These are phyloP conservation scores for Crossocerus cetratus DNA, from an alignment of 2,888 invertebrate species.

Conservation along the genomic window DNA sequence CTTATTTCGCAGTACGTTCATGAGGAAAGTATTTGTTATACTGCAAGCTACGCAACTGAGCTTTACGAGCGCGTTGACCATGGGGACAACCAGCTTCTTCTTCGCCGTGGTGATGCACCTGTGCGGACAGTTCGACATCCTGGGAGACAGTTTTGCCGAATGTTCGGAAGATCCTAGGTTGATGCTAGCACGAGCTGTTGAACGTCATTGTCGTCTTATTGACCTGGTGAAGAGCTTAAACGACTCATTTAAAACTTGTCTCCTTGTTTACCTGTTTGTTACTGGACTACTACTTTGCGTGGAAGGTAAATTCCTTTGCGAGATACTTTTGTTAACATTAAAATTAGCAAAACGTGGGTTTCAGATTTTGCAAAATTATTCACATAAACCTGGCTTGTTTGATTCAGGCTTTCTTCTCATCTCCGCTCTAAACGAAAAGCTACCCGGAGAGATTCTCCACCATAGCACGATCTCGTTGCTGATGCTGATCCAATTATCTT, in stretches of 20 bases:
- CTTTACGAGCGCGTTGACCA: constrained; percentile 12
- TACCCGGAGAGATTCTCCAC: not conserved
- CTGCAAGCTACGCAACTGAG: not conserved
- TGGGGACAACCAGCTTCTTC: constrained; percentile 51
- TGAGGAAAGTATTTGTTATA: not conserved
- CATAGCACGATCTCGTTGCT: not conserved
- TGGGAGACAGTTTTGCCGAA: constrained; percentile 32
- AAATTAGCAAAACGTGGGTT: no score
- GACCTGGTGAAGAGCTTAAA: not conserved
- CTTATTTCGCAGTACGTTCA: not conserved
- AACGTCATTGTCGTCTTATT: not conserved
- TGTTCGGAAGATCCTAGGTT: constrained; percentile 17
- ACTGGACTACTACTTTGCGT: not conserved
- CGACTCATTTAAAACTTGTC: not conserved
- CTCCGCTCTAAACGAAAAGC: not conserved
- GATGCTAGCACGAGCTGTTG: not conserved
- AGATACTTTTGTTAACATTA: not conserved
- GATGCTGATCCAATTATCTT: not conserved
- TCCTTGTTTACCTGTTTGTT: not conserved
- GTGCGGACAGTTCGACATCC: constrained; percentile 66
- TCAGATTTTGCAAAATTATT: no score
- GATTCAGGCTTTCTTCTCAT: not conserved
- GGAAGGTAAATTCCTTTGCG: not conserved
- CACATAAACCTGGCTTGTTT: no score
- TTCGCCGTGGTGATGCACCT: constrained; percentile 65